These are phyloP conservation scores for Delphinapterus leucas DNA, from an alignment of 2,113 vertebrate species.

Conservation along the genomic window DNA sequence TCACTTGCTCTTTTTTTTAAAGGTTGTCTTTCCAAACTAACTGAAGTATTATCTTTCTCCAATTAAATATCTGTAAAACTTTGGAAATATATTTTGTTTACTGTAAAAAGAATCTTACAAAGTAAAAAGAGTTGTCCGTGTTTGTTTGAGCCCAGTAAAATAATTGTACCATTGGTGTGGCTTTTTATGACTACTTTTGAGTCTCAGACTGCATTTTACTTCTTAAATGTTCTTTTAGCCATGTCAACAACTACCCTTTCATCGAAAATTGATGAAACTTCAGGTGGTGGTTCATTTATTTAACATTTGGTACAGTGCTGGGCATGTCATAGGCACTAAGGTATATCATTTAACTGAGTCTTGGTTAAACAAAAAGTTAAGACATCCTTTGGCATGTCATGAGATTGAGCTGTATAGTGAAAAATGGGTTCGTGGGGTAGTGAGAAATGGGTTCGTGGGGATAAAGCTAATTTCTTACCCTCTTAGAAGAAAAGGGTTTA, in stretches of 20 bases:
- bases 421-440: background rate
- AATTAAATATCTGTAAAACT: slow-evolving; percentile 21
- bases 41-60: background rate
- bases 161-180: background rate
- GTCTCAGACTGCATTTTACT: background rate
- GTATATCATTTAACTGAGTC: background rate
- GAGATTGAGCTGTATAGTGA: background rate
- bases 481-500: background rate
- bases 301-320: background rate
- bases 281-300: background rate
- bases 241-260: background rate
- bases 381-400: background rate
- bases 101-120: slow-evolving; percentile 1
- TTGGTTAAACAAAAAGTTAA: background rate
- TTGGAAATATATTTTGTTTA: slow-evolving; percentile 44
- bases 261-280: slow-evolving; percentile 7
- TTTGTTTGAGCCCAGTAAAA: slow-evolving; percentile 44
- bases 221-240: slow-evolving; percentile 6
- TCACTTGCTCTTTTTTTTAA: slow-evolving; percentile 31
- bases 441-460: background rate
- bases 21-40: background rate
- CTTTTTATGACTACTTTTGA: background rate
- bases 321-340: background rate
- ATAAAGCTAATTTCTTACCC: background rate
- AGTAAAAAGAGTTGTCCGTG: background rate